Percentiles rank a stretch among this genome's conserved stretches.
Evolutionary conservation across 1,140 invertebrate genomes (phyloP).

Genomic region (Drepana arcuata): DNA sequence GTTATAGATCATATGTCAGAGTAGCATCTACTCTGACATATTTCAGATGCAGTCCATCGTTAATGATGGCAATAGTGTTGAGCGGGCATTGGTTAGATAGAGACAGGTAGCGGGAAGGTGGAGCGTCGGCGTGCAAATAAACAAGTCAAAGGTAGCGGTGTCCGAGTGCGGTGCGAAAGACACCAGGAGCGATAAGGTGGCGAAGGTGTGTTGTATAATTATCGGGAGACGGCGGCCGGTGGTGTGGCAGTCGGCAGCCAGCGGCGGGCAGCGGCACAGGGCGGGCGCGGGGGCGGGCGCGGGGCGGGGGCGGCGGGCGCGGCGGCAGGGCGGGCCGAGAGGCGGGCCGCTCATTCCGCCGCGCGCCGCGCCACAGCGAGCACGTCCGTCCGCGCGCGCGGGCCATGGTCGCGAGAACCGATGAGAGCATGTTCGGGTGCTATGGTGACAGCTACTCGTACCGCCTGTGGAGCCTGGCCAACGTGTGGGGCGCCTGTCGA

Average conservation of each 20-base stretch:
- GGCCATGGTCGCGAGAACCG: constrained; percentile 78
- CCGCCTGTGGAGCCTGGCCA: constrained; percentile 79
- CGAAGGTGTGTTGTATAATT: constrained; percentile 13
- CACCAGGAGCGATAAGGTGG: neutral
- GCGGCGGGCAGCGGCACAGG: constrained; percentile 21
- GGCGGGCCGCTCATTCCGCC: constrained; percentile 47
- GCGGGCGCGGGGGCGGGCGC: constrained; percentile 19
- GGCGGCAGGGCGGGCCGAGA: constrained; percentile 42
- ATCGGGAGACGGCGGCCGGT: constrained; percentile 2
- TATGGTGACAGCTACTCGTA: constrained; percentile 80
- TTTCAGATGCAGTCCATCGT: too few relatives aligned
- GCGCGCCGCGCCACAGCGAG: constrained; percentile 44
- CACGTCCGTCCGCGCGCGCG: constrained; percentile 46
- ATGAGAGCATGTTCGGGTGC: constrained; percentile 76
- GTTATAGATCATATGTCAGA: neutral
- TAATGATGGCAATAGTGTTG: too few relatives aligned
- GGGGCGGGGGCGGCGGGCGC: constrained; percentile 35
- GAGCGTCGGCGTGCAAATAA: constrained; percentile 34
- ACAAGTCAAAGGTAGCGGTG: constrained; percentile 20
- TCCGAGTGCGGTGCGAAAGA: neutral
- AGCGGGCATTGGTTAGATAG: constrained; percentile 30
- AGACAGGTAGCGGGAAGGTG: constrained; percentile 55
- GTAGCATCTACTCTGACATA: constrained; percentile 1
- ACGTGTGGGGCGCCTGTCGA: constrained; percentile 79
- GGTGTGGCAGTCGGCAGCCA: constrained; percentile 11